These are phyloP conservation scores for Zaprionus camerounensis DNA, from an alignment of 1,140 invertebrate species.

Conservation along the genomic window DNA sequence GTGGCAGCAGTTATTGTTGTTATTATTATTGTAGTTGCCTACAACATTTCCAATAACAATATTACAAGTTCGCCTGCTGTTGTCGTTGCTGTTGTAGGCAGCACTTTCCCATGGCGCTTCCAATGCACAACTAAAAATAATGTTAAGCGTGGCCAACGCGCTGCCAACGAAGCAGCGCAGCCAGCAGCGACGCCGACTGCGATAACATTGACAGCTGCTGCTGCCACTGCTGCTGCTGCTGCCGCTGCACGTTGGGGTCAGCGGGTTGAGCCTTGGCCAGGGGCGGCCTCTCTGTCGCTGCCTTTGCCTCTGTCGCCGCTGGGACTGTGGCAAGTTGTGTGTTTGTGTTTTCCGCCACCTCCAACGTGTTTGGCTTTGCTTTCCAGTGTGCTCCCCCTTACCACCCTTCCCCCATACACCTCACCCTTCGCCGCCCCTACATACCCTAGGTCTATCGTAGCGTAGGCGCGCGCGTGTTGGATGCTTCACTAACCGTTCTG, in stretches of 20 bases:
- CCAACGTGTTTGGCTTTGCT: conserved; percentile 77
- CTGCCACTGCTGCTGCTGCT: conserved; percentile 32
- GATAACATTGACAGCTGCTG: conserved; percentile 76
- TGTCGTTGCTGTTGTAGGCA: conserved; percentile 43
- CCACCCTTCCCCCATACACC: not conserved
- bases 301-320: not conserved
- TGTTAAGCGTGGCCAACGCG: conserved; percentile 70
- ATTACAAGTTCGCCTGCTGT: conserved; percentile 62
- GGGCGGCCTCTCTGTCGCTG: not conserved
- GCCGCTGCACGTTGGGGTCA: conserved; percentile 55
- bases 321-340: conserved; percentile 22
- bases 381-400: conserved; percentile 50
- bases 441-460: not conserved
- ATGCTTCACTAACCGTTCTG: conserved; percentile 54
- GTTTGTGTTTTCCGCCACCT: conserved; percentile 57
- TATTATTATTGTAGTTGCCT: conserved; percentile 42
- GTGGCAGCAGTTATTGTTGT: conserved; percentile 5
- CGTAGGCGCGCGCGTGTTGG: conserved; percentile 66
- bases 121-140: conserved; percentile 81
- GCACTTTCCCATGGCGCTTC: conserved; percentile 69
- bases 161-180: conserved; percentile 10
- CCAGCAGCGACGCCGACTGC: conserved; percentile 55
- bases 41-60: conserved; percentile 78
- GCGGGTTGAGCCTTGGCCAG: conserved; percentile 37
- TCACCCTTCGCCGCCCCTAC: not conserved